Evolutionary conservation across 2,888 invertebrate genomes (phyloP), one percentile per base, ranked within the genome.

Genomic region (Kuschelorhynchus macadamiae): DNA sequence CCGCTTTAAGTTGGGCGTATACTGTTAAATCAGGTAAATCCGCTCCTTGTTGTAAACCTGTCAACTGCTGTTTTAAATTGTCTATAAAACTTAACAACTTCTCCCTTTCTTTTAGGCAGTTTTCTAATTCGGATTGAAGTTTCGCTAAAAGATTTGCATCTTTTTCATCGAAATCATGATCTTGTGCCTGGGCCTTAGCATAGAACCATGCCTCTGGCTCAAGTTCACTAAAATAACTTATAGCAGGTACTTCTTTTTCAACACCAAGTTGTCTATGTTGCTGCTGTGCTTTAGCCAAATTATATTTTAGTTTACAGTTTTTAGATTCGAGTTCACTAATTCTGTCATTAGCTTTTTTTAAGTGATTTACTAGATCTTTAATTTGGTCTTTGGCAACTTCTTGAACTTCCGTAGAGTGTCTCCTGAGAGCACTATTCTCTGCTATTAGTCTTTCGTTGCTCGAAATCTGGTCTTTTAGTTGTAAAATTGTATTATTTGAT

Each of bases 341-440:
- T 56, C 67, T 72, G 4, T 75, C 71, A 39, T 76, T 73, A 3
- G 75, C 71, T 65, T 71, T 70, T 57, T 77, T 77, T 56, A 82
- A 47, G 41, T 79, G 77, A 3, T 76, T 76, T 5, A 77, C 72
- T 12, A 82, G 71, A 47, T 81, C 80, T 56, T 78, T 74, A 32
- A 83, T 80, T 74, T 82, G 79, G 20, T 78, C 76, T 72, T 81
- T 81, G 8, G 82, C 82, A 2, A 79, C 75, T 25, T 79, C 77
- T 71, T 83, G 82, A 2, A 82, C 77, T 57, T 83, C 81, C 3
- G 70, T 67, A 0, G 81, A 81, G 62, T 80, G 78, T 47, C 75
- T 75, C 8, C 79, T 75, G 33, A 83, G 64, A n/a, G 80, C 76
- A n/a, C 68, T 70, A 67, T 82, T 83, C 71, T 83, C 83, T 18